A percentile compares a stretch with the other conserved stretches of the same genome.
These are phyloP conservation scores for Dendropsophus ebraccatus DNA, from an alignment of 2,113 vertebrate species.

Conservation along the genomic window DNA sequence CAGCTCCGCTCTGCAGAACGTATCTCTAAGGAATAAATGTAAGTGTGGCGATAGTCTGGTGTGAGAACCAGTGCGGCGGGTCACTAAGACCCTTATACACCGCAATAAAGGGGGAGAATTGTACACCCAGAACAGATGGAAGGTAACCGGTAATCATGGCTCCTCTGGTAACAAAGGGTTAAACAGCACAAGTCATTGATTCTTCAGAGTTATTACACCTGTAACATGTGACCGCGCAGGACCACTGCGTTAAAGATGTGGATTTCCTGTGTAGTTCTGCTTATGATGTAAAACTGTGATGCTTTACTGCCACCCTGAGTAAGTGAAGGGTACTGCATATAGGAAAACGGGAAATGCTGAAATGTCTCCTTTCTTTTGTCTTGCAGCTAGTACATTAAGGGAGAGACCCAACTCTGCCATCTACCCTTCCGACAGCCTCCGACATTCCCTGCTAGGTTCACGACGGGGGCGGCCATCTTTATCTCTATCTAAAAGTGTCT, in stretches of 20 bases:
- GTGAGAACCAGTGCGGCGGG: background rate
- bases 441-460: constrained; percentile 85
- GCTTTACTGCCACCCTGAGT: constrained; percentile 1
- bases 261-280: background rate
- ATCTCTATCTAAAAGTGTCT: constrained; percentile 90
- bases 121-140: background rate
- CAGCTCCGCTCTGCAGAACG: constrained; percentile 85
- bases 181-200: background rate
- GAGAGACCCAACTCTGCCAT: constrained; percentile 89
- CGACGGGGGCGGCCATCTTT: constrained; percentile 80
- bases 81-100: background rate
- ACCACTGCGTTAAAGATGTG: background rate
- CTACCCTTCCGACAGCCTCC: constrained; percentile 87
- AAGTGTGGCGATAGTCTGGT: constrained; percentile 63
- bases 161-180: background rate
- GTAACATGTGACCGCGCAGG: background rate
- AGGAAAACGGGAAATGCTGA: background rate
- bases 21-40: constrained; percentile 86
- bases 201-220: background rate
- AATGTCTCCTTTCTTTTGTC: background rate
- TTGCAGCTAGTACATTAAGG: constrained; percentile 73
- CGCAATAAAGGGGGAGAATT: background rate
- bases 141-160: background rate
- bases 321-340: background rate
- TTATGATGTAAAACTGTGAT: background rate